These are phyloP conservation scores for Oppia nitens DNA, from an alignment of 1,140 invertebrate genomes.

Conservation along the genomic window DNA sequence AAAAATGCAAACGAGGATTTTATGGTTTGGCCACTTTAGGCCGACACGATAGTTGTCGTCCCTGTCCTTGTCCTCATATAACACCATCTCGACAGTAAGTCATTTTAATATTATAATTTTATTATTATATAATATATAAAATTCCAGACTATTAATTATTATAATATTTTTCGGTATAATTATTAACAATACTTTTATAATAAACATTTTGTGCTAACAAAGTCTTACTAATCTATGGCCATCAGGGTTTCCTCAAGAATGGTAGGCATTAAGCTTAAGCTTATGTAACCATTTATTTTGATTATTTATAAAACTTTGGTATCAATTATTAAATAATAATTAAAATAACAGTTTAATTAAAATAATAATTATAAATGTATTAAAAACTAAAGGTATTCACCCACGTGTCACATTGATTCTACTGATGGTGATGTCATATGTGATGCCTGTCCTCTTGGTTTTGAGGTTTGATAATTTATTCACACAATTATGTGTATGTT, in stretches of 20 bases:
- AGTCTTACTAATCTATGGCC: neutral
- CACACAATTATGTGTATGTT: neutral
- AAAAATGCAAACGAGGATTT: constrained; percentile 36
- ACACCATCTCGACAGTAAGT: constrained; percentile 18
- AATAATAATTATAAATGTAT: too few species aligned
- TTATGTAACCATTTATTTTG: too few species aligned
- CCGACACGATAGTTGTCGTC: constrained; percentile 29
- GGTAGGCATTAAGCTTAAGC: neutral
- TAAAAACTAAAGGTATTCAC: constrained; percentile 3
- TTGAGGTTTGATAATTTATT: constrained; percentile 24
- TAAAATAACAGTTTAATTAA: too few species aligned
- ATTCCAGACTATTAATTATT: too few species aligned
- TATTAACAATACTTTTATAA: neutral
- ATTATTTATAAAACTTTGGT: too few species aligned
- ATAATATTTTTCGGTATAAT: too few species aligned
- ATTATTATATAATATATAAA: too few species aligned
- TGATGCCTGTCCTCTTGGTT: constrained; percentile 35
- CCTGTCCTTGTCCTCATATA: constrained; percentile 37
- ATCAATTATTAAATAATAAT: too few species aligned
- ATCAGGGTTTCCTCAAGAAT: constrained; percentile 3
- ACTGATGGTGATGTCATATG: constrained; percentile 34
- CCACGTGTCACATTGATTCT: constrained; percentile 33
- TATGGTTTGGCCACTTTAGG: constrained; percentile 36
- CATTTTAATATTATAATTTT: too few species aligned
- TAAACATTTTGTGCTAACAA: neutral